Evolutionary conservation across 2,797 vertebrate genomes (phyloP), one percentile per base, ranked within the genome.

Genomic region (Hydrolagus colliei): DNA sequence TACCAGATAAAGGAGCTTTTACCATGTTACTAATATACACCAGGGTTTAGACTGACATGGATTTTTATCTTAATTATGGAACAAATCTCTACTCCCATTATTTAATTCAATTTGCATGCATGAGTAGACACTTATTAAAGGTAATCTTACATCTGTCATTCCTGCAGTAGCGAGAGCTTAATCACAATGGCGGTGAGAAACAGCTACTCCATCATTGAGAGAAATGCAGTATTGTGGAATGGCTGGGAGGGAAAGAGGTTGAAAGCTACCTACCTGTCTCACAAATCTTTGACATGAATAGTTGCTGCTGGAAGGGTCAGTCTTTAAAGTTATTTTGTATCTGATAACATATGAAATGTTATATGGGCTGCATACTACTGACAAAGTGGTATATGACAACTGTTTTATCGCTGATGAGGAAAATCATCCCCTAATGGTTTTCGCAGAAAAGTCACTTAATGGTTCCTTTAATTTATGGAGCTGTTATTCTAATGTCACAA

Each of bases 41-140:
- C 88, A 93, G 92, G 92, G 92, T 90, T 93, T 94, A 91, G 91
- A 90, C 93, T 94, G 94, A 95, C 94, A 94, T 89, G 92, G 93
- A 94, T 93, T 95, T 95, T 95, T 95, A 95, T 95, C 94, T 95
- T 95, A 95, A 95, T 95, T 95, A 95, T 94, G 89, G 13, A 91
- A 92, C 92, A 94, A 93, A 94, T 94, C 94, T 94, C 92, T 93
- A 94, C 93, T 95, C 93, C 94, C 93, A 93, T 93, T 93, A 94
- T 95, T 94, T 95, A 94, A 95, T 94, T 95, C 93, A 95, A 95
- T 95, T 95, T 95, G 93, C 94, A 95, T 94, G 94, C 94, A 94
- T 94, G 93, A 90, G 93, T 95, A 92, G 92, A 91, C 92, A 92
- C 94, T 94, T 93, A 94, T 95, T 95, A 95, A 94, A 94, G 92